Evolutionary conservation across 2,888 invertebrate species (phyloP).

Genomic region (Andrena flavipes): DNA sequence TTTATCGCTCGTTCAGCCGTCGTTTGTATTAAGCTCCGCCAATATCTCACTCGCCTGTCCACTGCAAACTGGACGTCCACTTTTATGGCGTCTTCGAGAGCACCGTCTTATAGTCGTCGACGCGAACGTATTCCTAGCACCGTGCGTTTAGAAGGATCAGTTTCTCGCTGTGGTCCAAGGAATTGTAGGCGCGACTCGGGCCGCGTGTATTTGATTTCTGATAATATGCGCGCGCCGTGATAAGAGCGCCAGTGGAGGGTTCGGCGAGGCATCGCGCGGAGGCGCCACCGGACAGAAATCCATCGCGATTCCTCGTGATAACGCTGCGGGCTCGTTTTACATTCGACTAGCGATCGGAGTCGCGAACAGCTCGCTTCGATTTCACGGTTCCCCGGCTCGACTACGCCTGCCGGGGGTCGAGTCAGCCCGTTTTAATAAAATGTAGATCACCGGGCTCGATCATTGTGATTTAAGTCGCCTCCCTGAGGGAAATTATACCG

Average conservation of each 20-base stretch:
- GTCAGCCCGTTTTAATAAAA: slow-evolving; percentile 57
- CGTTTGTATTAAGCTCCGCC: slow-evolving; percentile 8
- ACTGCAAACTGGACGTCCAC: slow-evolving; percentile 17
- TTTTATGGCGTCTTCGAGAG: slow-evolving; percentile 19
- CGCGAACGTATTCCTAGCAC: not conserved
- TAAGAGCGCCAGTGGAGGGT: slow-evolving; percentile 36
- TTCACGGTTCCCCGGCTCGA: slow-evolving; percentile 27
- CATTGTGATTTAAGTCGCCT: slow-evolving; percentile 55
- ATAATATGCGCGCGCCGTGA: slow-evolving; percentile 45
- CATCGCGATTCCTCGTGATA: not conserved
- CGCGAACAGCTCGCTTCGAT: not conserved
- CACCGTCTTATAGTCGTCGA: not conserved
- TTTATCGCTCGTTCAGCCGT: slow-evolving; percentile 6
- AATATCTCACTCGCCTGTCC: slow-evolving; percentile 30
- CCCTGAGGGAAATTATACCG: slow-evolving; percentile 65
- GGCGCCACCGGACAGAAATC: slow-evolving; percentile 63
- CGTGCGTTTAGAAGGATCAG: not conserved
- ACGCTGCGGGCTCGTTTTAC: not conserved
- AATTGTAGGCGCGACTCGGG: not conserved
- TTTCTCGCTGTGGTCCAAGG: no score
- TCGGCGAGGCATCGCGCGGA: slow-evolving; percentile 30
- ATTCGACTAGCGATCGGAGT: not conserved
- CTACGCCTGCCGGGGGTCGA: not conserved
- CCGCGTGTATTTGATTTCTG: slow-evolving; percentile 11
- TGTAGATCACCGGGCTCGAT: slow-evolving; percentile 54